Evolutionary conservation across 2,888 invertebrate species (phyloP).

Genomic region (Pseudococcus viburni): DNA sequence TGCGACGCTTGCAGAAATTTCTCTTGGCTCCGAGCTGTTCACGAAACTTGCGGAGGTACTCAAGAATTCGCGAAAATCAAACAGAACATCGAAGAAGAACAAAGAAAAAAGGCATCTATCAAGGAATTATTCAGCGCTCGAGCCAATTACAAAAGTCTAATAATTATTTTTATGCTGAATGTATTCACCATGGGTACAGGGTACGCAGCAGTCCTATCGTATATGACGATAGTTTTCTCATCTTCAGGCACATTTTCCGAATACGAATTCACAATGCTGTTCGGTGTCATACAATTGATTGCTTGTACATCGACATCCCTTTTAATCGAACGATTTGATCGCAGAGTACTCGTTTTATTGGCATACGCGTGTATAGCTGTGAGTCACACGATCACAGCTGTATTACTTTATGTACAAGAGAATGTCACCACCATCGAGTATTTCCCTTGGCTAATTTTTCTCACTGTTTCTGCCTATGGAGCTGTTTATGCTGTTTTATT

Average conservation of each 20-base stretch:
- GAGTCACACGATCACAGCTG: slow-evolving; percentile 67
- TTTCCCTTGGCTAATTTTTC: slow-evolving; percentile 49
- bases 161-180: slow-evolving; percentile 40
- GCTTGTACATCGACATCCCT: background rate
- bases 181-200: slow-evolving; percentile 43
- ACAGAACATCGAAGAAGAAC: slow-evolving; percentile 37
- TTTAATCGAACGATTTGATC: slow-evolving; percentile 10
- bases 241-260: slow-evolving; percentile 16
- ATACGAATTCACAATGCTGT: slow-evolving; percentile 31
- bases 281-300: background rate
- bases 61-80: slow-evolving; percentile 28
- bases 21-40: background rate
- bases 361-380: slow-evolving; percentile 53
- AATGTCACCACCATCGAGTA: background rate
- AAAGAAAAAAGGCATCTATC: background rate
- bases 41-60: background rate
- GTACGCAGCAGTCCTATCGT: background rate
- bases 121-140: background rate
- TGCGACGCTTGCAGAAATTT: background rate
- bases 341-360: background rate
- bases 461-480: background rate
- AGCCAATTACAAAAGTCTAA: slow-evolving; percentile 39
- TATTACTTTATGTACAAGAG: background rate
- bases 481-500: slow-evolving; percentile 29
- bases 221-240: slow-evolving; percentile 46